These are phyloP conservation scores for Tipula confusa DNA, from an alignment of 2,888 invertebrate genomes.

Conservation along the genomic window DNA sequence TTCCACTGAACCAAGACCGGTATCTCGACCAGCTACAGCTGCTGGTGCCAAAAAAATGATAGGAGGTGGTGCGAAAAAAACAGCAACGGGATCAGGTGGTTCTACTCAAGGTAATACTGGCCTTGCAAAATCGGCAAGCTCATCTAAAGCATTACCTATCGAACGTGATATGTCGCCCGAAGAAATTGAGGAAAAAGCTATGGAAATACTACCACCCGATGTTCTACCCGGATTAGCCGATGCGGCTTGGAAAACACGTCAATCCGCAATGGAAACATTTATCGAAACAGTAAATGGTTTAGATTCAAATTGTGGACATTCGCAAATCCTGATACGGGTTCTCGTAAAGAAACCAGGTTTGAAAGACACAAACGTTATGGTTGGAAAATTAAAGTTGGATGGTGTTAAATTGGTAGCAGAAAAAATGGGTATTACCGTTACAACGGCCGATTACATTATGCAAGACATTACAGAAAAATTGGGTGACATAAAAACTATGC, in stretches of 20 bases:
- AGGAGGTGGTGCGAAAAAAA: slow-evolving; percentile 37
- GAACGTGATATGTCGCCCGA: slow-evolving; percentile 70
- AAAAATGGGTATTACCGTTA: slow-evolving; percentile 66
- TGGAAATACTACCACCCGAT: slow-evolving; percentile 60
- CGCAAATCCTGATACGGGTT: slow-evolving; percentile 70
- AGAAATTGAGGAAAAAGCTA: slow-evolving; percentile 70
- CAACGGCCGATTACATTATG: slow-evolving; percentile 68
- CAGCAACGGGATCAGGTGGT: slow-evolving; percentile 34
- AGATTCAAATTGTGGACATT: slow-evolving; percentile 57
- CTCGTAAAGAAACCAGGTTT: slow-evolving; percentile 79
- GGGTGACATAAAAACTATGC: slow-evolving; percentile 75
- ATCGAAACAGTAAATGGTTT: slow-evolving; percentile 58
- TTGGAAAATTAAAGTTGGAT: slow-evolving; percentile 76
- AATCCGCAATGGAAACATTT: slow-evolving; percentile 71
- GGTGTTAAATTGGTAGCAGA: slow-evolving; percentile 73
- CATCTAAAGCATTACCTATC: slow-evolving; percentile 47
- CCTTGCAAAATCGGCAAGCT: slow-evolving; percentile 43
- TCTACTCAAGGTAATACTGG: slow-evolving; percentile 35
- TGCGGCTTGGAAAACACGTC: slow-evolving; percentile 80
- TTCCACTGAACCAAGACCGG: slow-evolving; percentile 43
- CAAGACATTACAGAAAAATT: slow-evolving; percentile 80
- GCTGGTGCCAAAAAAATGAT: slow-evolving; percentile 39
- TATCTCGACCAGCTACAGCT: slow-evolving; percentile 45
- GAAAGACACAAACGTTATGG: slow-evolving; percentile 87
- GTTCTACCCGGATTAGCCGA: slow-evolving; percentile 65